Evolutionary conservation across 2,797 vertebrate species (phyloP).

Genomic region (Dendrocincla fuliginosa): DNA sequence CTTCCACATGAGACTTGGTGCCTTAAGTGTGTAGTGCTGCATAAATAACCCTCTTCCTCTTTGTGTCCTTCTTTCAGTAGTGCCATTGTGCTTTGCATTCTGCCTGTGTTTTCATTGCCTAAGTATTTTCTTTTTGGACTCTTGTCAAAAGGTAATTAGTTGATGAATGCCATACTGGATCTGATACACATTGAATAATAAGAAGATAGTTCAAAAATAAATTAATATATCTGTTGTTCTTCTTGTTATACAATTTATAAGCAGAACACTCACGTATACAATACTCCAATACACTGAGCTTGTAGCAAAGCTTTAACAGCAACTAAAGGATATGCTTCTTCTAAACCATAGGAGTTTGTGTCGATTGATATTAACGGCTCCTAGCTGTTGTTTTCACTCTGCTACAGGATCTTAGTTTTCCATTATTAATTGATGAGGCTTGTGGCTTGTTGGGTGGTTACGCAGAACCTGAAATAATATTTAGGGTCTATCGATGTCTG

Average conservation of each 20-base stretch:
- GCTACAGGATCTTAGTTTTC: neutral
- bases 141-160: constrained; percentile 19
- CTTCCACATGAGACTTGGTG: neutral
- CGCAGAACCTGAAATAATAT: neutral
- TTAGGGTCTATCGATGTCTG: neutral
- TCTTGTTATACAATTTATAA: neutral
- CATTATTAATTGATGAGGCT: constrained; percentile 14
- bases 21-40: neutral
- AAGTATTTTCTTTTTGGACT: neutral
- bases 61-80: neutral
- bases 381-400: neutral
- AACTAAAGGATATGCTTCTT: neutral
- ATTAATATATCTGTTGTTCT: neutral
- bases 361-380: constrained; percentile 9
- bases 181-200: neutral
- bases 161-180: neutral
- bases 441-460: neutral
- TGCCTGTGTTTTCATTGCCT: neutral
- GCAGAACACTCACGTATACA: neutral
- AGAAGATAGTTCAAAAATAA: neutral
- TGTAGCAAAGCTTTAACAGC: neutral
- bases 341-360: neutral
- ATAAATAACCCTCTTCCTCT: neutral
- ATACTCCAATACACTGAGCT: neutral
- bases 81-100: neutral